A percentile compares a stretch with the other conserved stretches of the same genome.
These are phyloP conservation scores for Apodemus agrarius DNA, from an alignment of 2,797 vertebrate species.

Conservation along the genomic window DNA sequence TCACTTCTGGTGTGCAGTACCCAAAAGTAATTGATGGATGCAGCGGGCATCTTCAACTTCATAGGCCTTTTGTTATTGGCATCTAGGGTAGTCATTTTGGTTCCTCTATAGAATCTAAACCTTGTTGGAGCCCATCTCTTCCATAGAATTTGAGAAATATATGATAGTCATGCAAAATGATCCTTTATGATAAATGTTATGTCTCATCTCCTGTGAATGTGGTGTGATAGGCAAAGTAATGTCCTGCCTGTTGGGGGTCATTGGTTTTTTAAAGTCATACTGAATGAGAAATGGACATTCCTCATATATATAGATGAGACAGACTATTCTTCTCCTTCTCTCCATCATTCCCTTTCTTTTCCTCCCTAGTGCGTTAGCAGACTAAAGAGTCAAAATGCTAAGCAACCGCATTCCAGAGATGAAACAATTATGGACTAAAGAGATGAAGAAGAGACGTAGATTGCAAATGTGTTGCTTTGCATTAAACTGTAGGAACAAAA, in stretches of 20 bases:
- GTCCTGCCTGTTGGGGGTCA: neutral
- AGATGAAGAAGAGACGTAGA: neutral
- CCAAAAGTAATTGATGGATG: neutral
- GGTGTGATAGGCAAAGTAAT: neutral
- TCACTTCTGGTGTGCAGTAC: neutral
- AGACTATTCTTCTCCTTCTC: neutral
- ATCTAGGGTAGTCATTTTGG: neutral
- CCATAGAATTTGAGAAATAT: neutral
- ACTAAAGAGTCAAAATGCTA: neutral
- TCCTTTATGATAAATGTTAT: too few species aligned
- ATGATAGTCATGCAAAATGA: neutral
- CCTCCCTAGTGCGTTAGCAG: neutral
- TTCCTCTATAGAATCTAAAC: neutral
- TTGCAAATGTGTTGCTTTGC: neutral
- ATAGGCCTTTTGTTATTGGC: neutral
- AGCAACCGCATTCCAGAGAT: neutral
- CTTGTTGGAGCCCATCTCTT: neutral
- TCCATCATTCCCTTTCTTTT: fast-evolving
- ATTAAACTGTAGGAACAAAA: neutral
- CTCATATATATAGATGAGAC: neutral
- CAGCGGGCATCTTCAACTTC: neutral
- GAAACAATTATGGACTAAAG: neutral
- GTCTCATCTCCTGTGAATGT: neutral
- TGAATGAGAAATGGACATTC: neutral
- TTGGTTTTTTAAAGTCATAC: neutral